These are phyloP conservation scores for Stenchaetothrips biformis DNA, from an alignment of 2,888 invertebrate genomes.

Conservation along the genomic window DNA sequence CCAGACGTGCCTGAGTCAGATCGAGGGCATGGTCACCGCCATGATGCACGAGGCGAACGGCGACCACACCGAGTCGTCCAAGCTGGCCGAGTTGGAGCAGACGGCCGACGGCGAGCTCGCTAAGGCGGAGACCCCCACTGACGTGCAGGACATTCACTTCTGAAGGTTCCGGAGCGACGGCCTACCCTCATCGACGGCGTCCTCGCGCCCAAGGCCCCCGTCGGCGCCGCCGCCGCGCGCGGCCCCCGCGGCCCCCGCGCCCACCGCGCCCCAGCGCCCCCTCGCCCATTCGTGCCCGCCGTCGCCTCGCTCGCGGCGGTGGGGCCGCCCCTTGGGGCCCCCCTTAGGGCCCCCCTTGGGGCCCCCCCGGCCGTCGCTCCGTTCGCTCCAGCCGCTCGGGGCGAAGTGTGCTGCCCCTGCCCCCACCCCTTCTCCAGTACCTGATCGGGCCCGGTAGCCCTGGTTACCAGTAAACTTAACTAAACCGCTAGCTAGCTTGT, in stretches of 20 bases:
- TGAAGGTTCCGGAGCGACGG: conserved; percentile 31
- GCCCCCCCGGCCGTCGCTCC: conserved; percentile 11
- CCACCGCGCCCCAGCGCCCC: conserved; percentile 45
- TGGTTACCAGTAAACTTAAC: not conserved
- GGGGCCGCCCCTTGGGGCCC: too few species aligned
- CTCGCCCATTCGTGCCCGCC: not conserved
- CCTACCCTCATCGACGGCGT: not conserved
- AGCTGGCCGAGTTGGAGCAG: conserved; percentile 40
- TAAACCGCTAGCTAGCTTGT: not conserved
- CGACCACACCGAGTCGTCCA: conserved; percentile 33
- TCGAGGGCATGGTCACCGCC: conserved; percentile 70
- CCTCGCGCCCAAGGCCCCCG: conserved; percentile 23
- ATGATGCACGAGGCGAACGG: conserved; percentile 44
- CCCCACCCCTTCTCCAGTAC: conserved; percentile 6
- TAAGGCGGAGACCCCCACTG: conserved; percentile 77
- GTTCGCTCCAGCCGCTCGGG: not conserved
- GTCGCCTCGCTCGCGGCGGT: not conserved
- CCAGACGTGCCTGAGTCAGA: conserved; percentile 70
- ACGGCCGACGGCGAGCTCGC: conserved; percentile 50
- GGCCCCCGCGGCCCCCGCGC: too few species aligned
- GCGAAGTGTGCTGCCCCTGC: not conserved
- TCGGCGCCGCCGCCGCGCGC: conserved; percentile 27
- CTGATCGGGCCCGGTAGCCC: conserved; percentile 9
- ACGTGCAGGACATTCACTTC: conserved; percentile 79
- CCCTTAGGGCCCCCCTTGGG: too few species aligned